Percentiles rank a stretch among this genome's conserved stretches.
These are phyloP conservation scores for Stenopsyche tienmushanensis DNA, from an alignment of 1,140 invertebrate species.

Conservation along the genomic window DNA sequence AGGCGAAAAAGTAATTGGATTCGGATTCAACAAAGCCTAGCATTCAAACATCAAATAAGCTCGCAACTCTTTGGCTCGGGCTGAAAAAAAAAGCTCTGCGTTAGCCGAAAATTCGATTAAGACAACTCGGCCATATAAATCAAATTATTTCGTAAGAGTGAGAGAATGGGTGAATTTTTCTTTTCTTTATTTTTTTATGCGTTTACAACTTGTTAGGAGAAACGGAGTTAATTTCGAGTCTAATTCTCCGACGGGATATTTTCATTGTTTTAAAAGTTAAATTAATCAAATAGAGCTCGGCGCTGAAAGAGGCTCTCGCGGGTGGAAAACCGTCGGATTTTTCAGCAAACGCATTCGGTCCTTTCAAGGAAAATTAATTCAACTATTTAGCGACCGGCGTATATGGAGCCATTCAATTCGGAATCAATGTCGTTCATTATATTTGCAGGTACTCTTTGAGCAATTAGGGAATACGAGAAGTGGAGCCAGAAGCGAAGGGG, in stretches of 20 bases:
- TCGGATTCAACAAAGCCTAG: too few species aligned
- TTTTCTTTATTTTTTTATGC: not conserved
- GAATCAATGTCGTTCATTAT: too few species aligned
- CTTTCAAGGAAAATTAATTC: too few species aligned
- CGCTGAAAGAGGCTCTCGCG: not conserved
- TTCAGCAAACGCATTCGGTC: too few species aligned
- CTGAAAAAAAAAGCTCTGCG: not conserved
- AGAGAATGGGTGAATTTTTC: constrained; percentile 14
- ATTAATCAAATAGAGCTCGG: constrained; percentile 31
- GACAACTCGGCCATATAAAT: constrained; percentile 2
- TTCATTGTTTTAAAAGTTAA: constrained; percentile 35
- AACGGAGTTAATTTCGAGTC: constrained; percentile 29
- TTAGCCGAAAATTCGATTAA: not conserved
- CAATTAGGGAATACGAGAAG: not conserved
- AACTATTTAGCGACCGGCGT: too few species aligned
- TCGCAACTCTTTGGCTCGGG: too few species aligned
- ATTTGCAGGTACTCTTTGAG: too few species aligned
- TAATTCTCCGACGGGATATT: constrained; percentile 32
- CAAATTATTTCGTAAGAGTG: constrained; percentile 1
- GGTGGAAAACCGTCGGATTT: too few species aligned
- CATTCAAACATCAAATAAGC: too few species aligned
- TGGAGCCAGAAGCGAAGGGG: not conserved
- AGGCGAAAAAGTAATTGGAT: too few species aligned
- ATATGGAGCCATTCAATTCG: too few species aligned
- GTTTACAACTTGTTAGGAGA: constrained; percentile 30